Percentiles rank a stretch among this genome's conserved stretches.
Conservation (phyloP, 2,888 invertebrate genomes). For the Invenusta paracnida region DNA sequence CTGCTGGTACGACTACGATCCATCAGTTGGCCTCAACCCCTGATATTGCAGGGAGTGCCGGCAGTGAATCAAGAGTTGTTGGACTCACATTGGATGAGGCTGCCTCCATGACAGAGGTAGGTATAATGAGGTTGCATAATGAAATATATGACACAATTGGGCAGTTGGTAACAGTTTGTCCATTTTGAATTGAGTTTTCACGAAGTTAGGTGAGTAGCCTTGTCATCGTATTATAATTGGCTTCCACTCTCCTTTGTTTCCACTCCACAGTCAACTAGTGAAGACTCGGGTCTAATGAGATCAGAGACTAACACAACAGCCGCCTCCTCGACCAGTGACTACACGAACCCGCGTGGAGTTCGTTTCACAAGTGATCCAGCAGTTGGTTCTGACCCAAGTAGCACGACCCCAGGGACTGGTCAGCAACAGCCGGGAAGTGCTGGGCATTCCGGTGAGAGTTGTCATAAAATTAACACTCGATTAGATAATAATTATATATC, state of each 20-base stretch:
- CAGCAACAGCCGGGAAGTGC: neutral
- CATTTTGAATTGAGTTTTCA: too few relatives aligned
- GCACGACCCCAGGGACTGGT: neutral
- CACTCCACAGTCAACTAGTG: neutral
- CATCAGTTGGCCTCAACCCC: neutral
- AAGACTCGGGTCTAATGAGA: neutral
- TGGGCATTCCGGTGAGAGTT: neutral
- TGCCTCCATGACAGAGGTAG: neutral
- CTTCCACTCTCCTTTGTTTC: too few relatives aligned
- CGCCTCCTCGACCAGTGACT: neutral
- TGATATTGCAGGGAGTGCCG: neutral
- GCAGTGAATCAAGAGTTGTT: neutral
- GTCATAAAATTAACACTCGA: too few relatives aligned
- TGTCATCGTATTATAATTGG: too few relatives aligned
- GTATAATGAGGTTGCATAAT: too few relatives aligned
- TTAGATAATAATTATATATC: too few relatives aligned
- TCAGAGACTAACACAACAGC: too few relatives aligned
- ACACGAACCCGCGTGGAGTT: neutral
- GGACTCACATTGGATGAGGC: neutral
- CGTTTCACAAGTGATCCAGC: neutral
- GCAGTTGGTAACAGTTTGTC: too few relatives aligned
- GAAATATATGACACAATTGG: too few relatives aligned
- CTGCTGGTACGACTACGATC: neutral
- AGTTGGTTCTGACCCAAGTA: neutral
- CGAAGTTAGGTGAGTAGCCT: too few relatives aligned